phyloP scores from a whole-genome alignment of 2,113 vertebrate genomes.

The Neodontobutis hainanensis region DNA sequence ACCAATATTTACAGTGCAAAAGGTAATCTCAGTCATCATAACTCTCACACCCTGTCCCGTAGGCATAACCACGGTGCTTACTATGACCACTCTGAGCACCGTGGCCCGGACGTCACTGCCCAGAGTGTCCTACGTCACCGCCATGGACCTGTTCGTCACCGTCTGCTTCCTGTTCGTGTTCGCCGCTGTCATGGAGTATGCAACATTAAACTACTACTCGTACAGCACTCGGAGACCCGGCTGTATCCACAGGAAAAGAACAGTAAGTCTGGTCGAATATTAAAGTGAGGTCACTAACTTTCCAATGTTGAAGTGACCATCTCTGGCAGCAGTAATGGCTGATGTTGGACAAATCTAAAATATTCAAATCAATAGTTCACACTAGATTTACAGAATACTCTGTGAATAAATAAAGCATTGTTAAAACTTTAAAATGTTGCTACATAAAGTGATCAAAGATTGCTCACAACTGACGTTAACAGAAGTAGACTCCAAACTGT shows the following conservation, averaged over 20 bases:
- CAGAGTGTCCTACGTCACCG: constrained; percentile 93
- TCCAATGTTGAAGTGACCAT: no score
- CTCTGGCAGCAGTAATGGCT: no score
- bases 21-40: neutral
- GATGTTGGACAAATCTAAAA: no score
- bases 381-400: no score
- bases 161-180: constrained; percentile 98
- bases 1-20: neutral
- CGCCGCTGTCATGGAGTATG: constrained; percentile 96
- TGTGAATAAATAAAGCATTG: no score
- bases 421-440: no score
- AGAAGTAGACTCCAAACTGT: no score
- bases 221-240: constrained; percentile 79
- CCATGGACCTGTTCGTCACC: constrained; percentile 97
- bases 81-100: constrained; percentile 96
- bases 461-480: no score
- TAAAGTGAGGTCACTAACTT: neutral
- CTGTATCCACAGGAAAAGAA: constrained; percentile 82
- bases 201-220: constrained; percentile 93
- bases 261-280: constrained; percentile 71
- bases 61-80: constrained; percentile 97
- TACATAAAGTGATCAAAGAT: no score
- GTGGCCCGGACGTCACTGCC: constrained; percentile 93
- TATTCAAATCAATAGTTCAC: no score
- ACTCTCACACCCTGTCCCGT: constrained; percentile 36